These are phyloP conservation scores for Drosophila aff. DNA, from an alignment of 1,140 invertebrate genomes.

Conservation along the genomic window DNA sequence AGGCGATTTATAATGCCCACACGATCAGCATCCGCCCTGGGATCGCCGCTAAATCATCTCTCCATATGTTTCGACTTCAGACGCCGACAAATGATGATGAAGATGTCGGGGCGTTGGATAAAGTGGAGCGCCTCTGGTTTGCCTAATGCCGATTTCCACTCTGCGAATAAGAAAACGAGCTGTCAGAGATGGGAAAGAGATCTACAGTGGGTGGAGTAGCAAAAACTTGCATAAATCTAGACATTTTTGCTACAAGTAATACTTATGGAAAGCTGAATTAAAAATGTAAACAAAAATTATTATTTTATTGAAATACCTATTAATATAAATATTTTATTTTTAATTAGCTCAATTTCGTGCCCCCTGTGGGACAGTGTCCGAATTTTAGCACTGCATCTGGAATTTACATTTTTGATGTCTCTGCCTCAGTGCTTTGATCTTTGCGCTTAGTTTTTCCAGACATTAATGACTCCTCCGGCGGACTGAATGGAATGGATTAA, in stretches of 20 bases:
- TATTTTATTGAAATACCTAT: neutral
- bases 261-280: neutral
- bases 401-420: conserved; percentile 60
- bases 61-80: conserved; percentile 57
- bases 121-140: conserved; percentile 15
- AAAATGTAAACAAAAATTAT: too few species aligned
- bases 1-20: conserved; percentile 71
- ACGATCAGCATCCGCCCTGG: conserved; percentile 66
- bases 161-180: conserved; percentile 17
- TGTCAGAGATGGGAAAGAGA: conserved; percentile 6
- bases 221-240: neutral
- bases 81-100: conserved; percentile 76
- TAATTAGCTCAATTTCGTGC: neutral
- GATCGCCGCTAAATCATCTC: conserved; percentile 72
- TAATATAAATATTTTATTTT: accelerated
- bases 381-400: conserved; percentile 46
- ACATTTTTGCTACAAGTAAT: neutral
- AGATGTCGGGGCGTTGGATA: conserved; percentile 43
- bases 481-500: conserved; percentile 5
- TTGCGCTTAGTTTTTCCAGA: conserved; percentile 9
- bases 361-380: conserved; percentile 39
- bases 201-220: neutral
- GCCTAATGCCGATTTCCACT: conserved; percentile 16
- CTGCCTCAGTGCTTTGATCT: conserved; percentile 69
- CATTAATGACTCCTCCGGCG: conserved; percentile 35